Base-by-base conservation (phyloP, 2,113 vertebrate genomes). In the Seriola aureovittata region DNA sequence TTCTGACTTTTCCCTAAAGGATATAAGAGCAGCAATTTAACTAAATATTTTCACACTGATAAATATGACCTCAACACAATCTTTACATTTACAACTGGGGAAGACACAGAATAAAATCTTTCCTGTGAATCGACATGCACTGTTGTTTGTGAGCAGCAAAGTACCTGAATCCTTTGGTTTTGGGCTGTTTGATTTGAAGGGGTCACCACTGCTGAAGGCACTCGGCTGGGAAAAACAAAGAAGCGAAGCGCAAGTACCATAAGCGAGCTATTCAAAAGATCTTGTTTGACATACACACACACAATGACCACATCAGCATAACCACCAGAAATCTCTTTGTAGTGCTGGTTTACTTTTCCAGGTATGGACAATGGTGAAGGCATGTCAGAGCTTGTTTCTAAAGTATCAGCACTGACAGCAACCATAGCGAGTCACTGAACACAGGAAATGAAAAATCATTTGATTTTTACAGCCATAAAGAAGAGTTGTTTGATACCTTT, bases 81-180 rank as follows among this genome's bases (percentile, higher is more conserved):
- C 44, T 42, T 70, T 62, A 54, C 17, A 63, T 79, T 70, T 54
- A 42, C 23, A 40, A 40, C 32, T n/a, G 17, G 29, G 42, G 60
- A 36, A 42, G 16, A 42, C 16, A 5, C 19, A 5, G 19, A 14
- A 3, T 36, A n/a, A 55, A 82, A n/a, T 21, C 8, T 66, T 13
- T 64, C 5, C 11, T 44, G 2, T 68, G 36, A 19, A 38, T 16
- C 8, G 29, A 42, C n/a, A 40, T 54, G 10, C 9, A 21, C 3
- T 62, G 50, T 50, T 46, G 6, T 14, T 46, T 78, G 6, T 63
- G 50, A 80, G 2, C 46, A 48, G 23, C 7, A 2, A 23, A 38
- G 54, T 96, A 99, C 97, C 98, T 97, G 96, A 91, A 81, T 95
- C 96, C 94, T 96, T 98, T 19, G 95, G 95, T 86, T 96, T 96